These are phyloP conservation scores for Bos javanicus DNA, from an alignment of 2,113 vertebrate species.

Conservation along the genomic window DNA sequence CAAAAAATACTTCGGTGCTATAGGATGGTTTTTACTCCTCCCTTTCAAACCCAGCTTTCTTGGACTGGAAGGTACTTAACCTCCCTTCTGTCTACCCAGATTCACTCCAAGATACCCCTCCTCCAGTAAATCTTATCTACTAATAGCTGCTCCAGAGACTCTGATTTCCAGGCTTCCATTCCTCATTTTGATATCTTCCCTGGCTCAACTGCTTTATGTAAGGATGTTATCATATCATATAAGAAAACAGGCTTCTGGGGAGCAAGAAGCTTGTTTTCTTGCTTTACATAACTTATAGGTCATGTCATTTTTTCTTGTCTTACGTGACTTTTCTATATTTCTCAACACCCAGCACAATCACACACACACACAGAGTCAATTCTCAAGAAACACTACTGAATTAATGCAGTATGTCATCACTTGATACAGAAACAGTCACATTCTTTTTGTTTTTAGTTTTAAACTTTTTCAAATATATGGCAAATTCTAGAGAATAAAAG, in stretches of 20 bases:
- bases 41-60: not conserved
- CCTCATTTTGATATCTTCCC: not conserved
- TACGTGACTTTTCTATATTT: not conserved
- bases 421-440: not conserved
- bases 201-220: not conserved
- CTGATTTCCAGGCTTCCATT: not conserved
- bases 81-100: not conserved
- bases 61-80: not conserved
- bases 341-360: not conserved
- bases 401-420: not conserved
- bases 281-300: not conserved
- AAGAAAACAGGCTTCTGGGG: not conserved
- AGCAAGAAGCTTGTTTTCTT: not conserved
- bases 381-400: constrained; percentile 1
- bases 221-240: not conserved
- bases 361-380: not conserved
- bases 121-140: not conserved
- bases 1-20: not conserved
- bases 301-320: not conserved
- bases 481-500: not conserved
- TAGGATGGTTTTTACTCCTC: not conserved
- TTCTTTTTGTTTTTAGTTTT: not conserved
- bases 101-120: not conserved
- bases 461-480: constrained; percentile 19
- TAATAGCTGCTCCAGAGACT: not conserved